Percentiles rank a stretch among this genome's conserved stretches.
These are phyloP conservation scores for Gymnorhina tibicen DNA, from an alignment of 2,113 vertebrate genomes.

Conservation along the genomic window DNA sequence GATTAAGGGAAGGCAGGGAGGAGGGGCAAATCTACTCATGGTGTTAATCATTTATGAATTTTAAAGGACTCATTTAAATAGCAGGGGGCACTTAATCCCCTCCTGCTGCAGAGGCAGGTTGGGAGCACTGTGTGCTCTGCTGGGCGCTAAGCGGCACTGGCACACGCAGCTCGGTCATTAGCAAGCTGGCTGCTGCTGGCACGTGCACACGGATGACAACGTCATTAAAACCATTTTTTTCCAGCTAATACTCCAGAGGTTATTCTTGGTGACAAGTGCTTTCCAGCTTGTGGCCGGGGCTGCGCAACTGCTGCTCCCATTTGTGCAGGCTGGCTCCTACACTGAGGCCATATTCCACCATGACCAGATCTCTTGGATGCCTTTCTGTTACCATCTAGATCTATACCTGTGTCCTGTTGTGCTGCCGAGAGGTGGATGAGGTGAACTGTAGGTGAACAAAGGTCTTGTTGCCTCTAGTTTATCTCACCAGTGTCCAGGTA, in stretches of 20 bases:
- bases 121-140: not conserved
- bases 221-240: not conserved
- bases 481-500: not conserved
- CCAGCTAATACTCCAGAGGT: not conserved
- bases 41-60: not conserved
- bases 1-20: not conserved
- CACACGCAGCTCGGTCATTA: not conserved
- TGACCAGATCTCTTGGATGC: not conserved
- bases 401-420: not conserved
- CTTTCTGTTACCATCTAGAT: not conserved
- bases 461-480: not conserved
- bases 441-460: not conserved
- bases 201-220: fast-evolving
- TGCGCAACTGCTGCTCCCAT: not conserved
- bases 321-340: not conserved
- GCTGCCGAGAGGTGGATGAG: not conserved
- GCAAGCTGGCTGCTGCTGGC: not conserved
- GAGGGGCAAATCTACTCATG: not conserved
- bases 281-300: not conserved
- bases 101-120: not conserved
- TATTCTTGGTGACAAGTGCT: not conserved
- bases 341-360: not conserved
- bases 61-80: not conserved
- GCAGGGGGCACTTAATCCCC: not conserved
- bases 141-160: not conserved